Base-by-base conservation (phyloP, 1,140 invertebrate species). In the Microplitis mediator region DNA sequence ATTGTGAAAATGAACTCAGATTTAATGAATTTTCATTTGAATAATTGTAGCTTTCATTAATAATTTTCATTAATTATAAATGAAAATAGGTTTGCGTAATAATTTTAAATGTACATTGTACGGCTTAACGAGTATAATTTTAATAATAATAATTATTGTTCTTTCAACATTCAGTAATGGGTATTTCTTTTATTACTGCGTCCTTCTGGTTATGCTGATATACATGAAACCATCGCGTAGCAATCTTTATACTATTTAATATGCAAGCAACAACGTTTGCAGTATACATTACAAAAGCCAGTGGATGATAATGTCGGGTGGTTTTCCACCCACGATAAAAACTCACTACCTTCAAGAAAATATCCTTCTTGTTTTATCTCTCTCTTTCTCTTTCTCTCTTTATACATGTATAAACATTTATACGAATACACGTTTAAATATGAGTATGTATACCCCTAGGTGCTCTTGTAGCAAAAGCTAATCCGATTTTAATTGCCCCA, bases 231-330 rank as follows among this genome's bases (percentile, higher is more conserved):
- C 58, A 72, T 72, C 62, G 61, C 31, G 71, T 11, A 11, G 39
- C 39, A 45, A 68, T 60, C 70, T 72, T 72, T 75, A 45, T 66
- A 75, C 74, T 58, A 72, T 75, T 75, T 75, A 75, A 75, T 75
- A 75, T 75, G 74, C 74, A 61, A 16, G 14, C 9, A 39, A 66
- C 52, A 66, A 61, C 45, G 74, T 36, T 71, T 61, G 50, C 51
- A 45, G 58, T 69, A 69, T 71, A 64, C 69, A 52, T 75, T 72
- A 71, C 60, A 72, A 72, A 72, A 68, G 56, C 61, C 39, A 64
- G 32, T 58, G 71, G 61, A 75, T 60, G 63, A 75, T 75, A 72
- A 72, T 66, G 70, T 60, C 11, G 13, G 60, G 61, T 34, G 13
- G 61, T n/a, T 74, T 32, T 2, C 6, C 23, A 11, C 32, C 23